Evolutionary conservation across 2,797 vertebrate species (phyloP), one percentile per base, ranked within the genome.

Genomic region (Parambassis ranga): DNA sequence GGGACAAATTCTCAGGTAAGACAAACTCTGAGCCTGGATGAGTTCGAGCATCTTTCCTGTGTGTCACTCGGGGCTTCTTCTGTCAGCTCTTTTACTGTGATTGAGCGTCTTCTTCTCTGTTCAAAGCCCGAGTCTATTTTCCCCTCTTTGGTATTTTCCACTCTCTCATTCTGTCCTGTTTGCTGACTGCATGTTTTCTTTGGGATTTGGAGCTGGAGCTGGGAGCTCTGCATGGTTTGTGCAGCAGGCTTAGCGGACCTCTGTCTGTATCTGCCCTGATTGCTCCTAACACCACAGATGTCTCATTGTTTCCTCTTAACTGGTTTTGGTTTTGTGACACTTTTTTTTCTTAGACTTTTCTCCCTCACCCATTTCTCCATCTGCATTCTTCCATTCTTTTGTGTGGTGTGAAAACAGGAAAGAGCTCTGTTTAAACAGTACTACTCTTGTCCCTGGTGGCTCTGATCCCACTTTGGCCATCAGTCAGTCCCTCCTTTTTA

Each of bases 1-100:
- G 92, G 77, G 92, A 93, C 87, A 93, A 90, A 89, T 93, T 93
- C 77, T 92, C 92, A 93, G 92, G 92, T 93, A 92, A 89, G 91
- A 71, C 51, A 32, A 71, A 67, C 56, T 67, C 46, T 58, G 57
- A 27, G 42, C 31, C 39, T 60, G 57, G 52, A 63, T n/a, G 53
- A 33, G 18, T 24, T 56, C 23, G 10, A 2, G 19, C 49, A 59
- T 60, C 43, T 14, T 22, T 56, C 2, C 37, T 16, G 27, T 44
- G n/a, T 23, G 10, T 24, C 22, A 24, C 31, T 70, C 28, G 10
- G 30, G 51, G 28, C n/a, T 23, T 63, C 30, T 62, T 75, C 47
- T 44, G 1, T 74, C 26, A 36, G 16, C 57, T 27, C 11, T 59
- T 49, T 68, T 19, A n/a, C 55, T 65, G 32, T 43, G 63, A 69